phyloP scores from a whole-genome alignment of 2,797 vertebrate species.

The Pempheris klunzingeri region DNA sequence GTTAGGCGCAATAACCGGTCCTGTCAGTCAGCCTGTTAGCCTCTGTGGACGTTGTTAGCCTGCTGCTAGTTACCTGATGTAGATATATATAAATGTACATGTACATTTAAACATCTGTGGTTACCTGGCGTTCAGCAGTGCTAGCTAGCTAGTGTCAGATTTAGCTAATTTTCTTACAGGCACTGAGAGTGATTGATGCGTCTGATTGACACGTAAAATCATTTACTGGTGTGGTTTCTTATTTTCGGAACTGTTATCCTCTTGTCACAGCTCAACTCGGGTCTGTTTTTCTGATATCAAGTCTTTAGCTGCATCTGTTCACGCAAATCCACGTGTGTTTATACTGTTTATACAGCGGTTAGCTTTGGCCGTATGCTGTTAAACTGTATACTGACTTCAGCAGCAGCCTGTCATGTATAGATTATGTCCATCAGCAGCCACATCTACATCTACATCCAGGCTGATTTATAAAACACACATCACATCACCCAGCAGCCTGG shows the following conservation, averaged over 20 bases:
- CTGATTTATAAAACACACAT: too few relatives aligned
- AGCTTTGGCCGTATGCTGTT: constrained; percentile 17
- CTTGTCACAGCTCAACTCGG: too few relatives aligned
- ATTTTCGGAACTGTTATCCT: neutral
- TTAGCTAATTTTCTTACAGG: neutral
- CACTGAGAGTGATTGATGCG: neutral
- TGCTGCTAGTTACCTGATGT: constrained; percentile 9
- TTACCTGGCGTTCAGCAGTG: neutral
- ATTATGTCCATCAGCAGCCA: neutral
- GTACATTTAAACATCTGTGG: too few relatives aligned
- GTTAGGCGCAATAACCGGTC: constrained; percentile 39
- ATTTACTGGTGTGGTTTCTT: neutral
- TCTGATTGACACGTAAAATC: constrained; percentile 11
- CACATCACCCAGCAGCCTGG: too few relatives aligned
- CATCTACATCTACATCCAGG: too few relatives aligned
- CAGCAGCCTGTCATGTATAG: constrained; percentile 8
- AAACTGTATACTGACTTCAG: constrained; percentile 8
- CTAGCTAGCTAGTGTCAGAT: neutral
- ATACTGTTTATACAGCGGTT: neutral
- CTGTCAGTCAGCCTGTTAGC: constrained; percentile 8
- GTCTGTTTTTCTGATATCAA: neutral
- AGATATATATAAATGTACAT: too few relatives aligned
- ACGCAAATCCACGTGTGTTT: constrained; percentile 15
- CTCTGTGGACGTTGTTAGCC: neutral
- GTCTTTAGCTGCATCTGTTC: constrained; percentile 10